phyloP scores from a whole-genome alignment of 2,888 invertebrate genomes.

The Junonia oenone region DNA sequence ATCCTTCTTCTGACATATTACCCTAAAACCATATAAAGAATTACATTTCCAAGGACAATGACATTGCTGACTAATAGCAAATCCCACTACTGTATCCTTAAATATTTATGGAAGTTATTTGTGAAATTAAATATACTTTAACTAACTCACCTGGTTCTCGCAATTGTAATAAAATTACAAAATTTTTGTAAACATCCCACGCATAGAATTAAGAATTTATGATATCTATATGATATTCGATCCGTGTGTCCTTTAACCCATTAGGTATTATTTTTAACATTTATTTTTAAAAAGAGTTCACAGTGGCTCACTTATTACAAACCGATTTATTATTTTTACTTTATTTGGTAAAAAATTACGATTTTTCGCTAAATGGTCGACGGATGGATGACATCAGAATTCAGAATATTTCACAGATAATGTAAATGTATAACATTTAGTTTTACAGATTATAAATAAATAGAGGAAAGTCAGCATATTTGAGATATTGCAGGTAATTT shows the following conservation, averaged over 20 bases:
- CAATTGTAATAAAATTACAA: constrained; percentile 25
- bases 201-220: constrained; percentile 50
- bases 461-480: too few species aligned
- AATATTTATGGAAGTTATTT: background rate
- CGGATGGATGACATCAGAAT: constrained; percentile 38
- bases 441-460: background rate
- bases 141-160: constrained; percentile 19
- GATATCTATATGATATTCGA: constrained; percentile 8
- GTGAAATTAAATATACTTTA: constrained; percentile 3
- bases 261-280: background rate
- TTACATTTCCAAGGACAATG: constrained; percentile 33
- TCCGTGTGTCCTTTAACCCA: constrained; percentile 2
- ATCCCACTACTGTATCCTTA: background rate
- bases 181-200: constrained; percentile 62
- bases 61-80: constrained; percentile 27
- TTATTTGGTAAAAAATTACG: constrained; percentile 25
- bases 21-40: constrained; percentile 49
- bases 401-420: constrained; percentile 30
- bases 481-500: too few species aligned
- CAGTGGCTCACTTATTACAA: background rate
- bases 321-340: constrained; percentile 2
- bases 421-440: background rate
- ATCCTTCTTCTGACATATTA: constrained; percentile 54
- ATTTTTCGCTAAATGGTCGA: constrained; percentile 33
- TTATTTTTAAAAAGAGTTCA: background rate